These are phyloP conservation scores for Zosterops pallidus DNA, from an alignment of 2,113 vertebrate species.

Conservation along the genomic window DNA sequence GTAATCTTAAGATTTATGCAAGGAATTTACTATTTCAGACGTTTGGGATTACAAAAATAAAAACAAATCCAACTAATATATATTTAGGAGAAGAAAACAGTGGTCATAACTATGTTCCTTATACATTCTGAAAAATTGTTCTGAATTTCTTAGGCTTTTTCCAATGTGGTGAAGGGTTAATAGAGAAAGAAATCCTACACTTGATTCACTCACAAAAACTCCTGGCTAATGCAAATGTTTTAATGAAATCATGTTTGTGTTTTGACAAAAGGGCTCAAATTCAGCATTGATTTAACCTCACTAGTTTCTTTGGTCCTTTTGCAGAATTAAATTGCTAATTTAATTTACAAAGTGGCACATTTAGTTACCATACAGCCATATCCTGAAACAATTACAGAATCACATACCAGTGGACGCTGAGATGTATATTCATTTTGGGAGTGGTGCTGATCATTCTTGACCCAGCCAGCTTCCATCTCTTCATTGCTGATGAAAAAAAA, in stretches of 20 bases:
- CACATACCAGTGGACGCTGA: background rate
- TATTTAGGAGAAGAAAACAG: background rate
- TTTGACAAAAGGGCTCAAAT: background rate
- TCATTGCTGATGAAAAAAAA: background rate
- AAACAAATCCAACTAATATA: background rate
- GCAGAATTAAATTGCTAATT: background rate
- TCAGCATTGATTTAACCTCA: background rate
- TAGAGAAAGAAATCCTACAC: background rate
- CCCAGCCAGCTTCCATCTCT: background rate
- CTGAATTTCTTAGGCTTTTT: background rate
- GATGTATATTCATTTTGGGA: background rate
- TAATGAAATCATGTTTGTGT: background rate
- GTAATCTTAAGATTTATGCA: background rate
- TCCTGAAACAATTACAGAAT: background rate
- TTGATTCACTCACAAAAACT: background rate
- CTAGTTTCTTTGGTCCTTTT: background rate
- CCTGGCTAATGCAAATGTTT: background rate
- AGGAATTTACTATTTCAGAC: background rate
- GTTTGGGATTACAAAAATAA: background rate
- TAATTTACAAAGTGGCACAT: background rate
- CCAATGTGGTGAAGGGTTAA: background rate
- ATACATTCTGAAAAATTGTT: background rate
- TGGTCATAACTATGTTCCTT: background rate
- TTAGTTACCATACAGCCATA: background rate
- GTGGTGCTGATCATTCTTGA: background rate